These are phyloP conservation scores for Amphipoea oculea DNA, from an alignment of 2,888 invertebrate species.

Conservation along the genomic window DNA sequence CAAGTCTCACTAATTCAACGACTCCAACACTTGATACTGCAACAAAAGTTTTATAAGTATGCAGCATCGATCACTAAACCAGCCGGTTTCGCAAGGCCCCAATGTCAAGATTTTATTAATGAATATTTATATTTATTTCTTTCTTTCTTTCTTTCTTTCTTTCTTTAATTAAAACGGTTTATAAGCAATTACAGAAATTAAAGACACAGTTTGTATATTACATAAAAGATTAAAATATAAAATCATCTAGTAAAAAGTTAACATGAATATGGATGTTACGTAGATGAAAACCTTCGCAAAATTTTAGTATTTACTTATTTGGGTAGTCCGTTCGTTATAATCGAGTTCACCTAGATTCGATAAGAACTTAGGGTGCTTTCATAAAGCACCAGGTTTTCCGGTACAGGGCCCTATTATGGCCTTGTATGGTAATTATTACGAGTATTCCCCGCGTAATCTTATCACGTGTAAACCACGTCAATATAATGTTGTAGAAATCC, in stretches of 20 bases:
- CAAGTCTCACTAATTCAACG: neutral
- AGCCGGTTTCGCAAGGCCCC: conserved; percentile 46
- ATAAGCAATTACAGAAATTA: too few relatives aligned
- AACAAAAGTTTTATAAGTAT: conserved; percentile 17
- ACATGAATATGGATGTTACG: conserved; percentile 46
- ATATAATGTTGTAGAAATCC: too few relatives aligned
- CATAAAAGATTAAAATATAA: too few relatives aligned
- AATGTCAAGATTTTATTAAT: conserved; percentile 50
- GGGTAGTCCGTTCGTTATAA: neutral
- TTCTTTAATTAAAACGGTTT: too few relatives aligned
- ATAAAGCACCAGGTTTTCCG: neutral
- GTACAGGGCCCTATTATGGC: neutral
- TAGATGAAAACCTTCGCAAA: conserved; percentile 29
- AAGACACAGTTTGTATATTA: too few relatives aligned
- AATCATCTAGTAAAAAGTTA: too few relatives aligned
- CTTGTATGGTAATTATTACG: neutral
- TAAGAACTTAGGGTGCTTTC: neutral
- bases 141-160: too few relatives aligned
- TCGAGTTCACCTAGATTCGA: conserved; percentile 29
- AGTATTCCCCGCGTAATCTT: neutral
- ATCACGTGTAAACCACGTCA: neutral
- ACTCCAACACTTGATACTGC: conserved; percentile 1
- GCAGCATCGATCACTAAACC: neutral
- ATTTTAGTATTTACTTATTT: conserved; percentile 8
- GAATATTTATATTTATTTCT: too few relatives aligned